These are phyloP conservation scores for Caenorhabditis japonica DNA, from an alignment of 2,888 invertebrate species.

Conservation along the genomic window DNA sequence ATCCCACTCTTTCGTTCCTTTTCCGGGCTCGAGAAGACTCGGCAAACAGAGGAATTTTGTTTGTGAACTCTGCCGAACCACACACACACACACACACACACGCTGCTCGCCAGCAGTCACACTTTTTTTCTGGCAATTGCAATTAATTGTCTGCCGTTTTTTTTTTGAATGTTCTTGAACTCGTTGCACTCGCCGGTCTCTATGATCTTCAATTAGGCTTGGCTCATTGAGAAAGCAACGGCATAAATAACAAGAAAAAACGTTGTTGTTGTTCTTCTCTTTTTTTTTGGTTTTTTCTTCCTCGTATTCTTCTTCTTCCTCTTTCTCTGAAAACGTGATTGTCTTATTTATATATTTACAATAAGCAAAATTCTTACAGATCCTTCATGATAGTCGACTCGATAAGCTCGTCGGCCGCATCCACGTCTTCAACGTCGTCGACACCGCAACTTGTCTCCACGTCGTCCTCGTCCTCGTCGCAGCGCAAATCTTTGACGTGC, in stretches of 20 bases:
- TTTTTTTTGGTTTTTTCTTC: neutral
- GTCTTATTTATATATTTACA: neutral
- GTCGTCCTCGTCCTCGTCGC: too few relatives aligned
- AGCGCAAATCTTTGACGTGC: slow-evolving; percentile 34
- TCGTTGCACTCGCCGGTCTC: slow-evolving; percentile 10
- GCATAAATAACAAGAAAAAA: neutral
- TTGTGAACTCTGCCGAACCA: too few relatives aligned
- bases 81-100: too few relatives aligned
- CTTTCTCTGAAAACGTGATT: neutral
- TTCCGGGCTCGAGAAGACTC: too few relatives aligned
- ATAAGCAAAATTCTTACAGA: neutral
- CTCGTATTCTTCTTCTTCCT: neutral
- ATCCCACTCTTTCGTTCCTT: too few relatives aligned
- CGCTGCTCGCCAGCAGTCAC: too few relatives aligned
- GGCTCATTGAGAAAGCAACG: too few relatives aligned
- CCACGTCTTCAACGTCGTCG: slow-evolving; percentile 29
- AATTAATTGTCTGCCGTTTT: too few relatives aligned
- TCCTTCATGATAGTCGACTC: slow-evolving; percentile 31
- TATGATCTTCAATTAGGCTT: too few relatives aligned
- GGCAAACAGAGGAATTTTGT: too few relatives aligned
- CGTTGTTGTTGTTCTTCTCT: neutral
- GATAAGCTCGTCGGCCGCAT: slow-evolving; percentile 28
- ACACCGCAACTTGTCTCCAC: neutral
- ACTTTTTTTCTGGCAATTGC: too few relatives aligned
- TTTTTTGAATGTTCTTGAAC: slow-evolving; percentile 35